Base-by-base conservation (phyloP, 1,140 invertebrate species). In the Kradibia gibbosae region DNA sequence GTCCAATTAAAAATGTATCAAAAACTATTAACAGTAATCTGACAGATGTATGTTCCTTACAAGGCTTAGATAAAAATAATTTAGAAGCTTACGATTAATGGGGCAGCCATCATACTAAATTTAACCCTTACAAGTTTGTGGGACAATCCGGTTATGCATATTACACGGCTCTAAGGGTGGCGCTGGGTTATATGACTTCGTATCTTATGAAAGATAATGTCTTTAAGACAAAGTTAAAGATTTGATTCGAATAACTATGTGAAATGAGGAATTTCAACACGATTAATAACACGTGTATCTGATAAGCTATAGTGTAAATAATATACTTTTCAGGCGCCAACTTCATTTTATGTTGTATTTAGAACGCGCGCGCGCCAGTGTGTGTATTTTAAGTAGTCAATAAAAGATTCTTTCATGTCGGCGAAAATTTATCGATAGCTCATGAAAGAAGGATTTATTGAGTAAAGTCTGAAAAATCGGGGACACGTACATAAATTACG, bases 61-160 rank as follows among this genome's bases (percentile, higher is more conserved):
- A 34, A 34, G 60, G 60, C 60, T 36, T 8, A 28, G 13, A 28
- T 0, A 31, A 2, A n/a, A 28, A 15, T n/a, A n/a, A n/a, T n/a
- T n/a, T n/a, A 5, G 13, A 45, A 45, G 42, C 13, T 5, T 45
- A 45, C 42, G 13, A 28, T 67, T 53, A 76, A 7, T 22, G 62
- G 45, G 48, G 67, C 50, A 72, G 78, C 48, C 36, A 48, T 71
- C 36, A 39, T 84, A 83, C 85, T 89, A 90, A 90, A 91, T 88
- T 90, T 90, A 90, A 90, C 87, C 88, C 89, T 88, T 90, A 90
- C 88, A 91, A 90, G 88, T 91, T 91, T 88, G 88, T 90, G 87
- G 89, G 89, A 91, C 90, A 91, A 91, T 91, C 90, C 89, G 81
- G 90, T 91, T 91, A 91, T 90, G 88, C 87, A 90, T 90, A 91